Evolutionary conservation across 2,113 vertebrate genomes (phyloP).

Genomic region (Rhineura floridana): DNA sequence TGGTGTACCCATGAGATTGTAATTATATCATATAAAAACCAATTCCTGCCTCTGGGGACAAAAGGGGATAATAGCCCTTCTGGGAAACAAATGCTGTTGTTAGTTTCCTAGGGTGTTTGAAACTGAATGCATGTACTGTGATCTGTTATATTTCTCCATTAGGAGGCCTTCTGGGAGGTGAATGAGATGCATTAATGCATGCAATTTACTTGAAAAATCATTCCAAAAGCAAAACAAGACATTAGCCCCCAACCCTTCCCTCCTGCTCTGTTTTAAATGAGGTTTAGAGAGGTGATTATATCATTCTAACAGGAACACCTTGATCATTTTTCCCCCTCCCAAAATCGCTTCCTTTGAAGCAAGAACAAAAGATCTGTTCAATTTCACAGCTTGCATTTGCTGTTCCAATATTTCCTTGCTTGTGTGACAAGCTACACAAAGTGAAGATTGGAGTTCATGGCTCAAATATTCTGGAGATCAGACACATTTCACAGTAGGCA

Average conservation of each 20-base stretch:
- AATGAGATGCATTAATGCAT: background rate
- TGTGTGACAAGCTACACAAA: background rate
- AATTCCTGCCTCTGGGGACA: background rate
- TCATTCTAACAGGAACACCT: background rate
- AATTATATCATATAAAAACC: no score
- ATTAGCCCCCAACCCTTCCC: background rate
- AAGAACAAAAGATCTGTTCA: background rate
- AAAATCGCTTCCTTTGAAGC: background rate
- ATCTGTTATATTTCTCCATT: background rate
- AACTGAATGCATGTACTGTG: constrained; percentile 28
- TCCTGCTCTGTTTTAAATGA: accelerated
- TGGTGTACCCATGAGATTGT: background rate
- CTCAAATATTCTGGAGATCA: background rate
- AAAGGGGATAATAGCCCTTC: background rate
- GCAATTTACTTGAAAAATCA: constrained; percentile 20
- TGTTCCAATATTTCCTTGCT: background rate
- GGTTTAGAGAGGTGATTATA: background rate
- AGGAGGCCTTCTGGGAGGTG: constrained; percentile 7
- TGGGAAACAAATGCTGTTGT: constrained; percentile 26
- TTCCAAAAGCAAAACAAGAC: constrained; percentile 9
- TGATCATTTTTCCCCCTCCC: background rate
- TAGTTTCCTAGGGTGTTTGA: constrained; percentile 19
- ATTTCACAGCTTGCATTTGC: background rate
- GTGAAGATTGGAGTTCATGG: background rate
- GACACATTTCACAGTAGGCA: background rate